These are phyloP conservation scores for Palythoa grandis DNA, from an alignment of 92 coral and sea anemone genomes.

Conservation along the genomic window DNA sequence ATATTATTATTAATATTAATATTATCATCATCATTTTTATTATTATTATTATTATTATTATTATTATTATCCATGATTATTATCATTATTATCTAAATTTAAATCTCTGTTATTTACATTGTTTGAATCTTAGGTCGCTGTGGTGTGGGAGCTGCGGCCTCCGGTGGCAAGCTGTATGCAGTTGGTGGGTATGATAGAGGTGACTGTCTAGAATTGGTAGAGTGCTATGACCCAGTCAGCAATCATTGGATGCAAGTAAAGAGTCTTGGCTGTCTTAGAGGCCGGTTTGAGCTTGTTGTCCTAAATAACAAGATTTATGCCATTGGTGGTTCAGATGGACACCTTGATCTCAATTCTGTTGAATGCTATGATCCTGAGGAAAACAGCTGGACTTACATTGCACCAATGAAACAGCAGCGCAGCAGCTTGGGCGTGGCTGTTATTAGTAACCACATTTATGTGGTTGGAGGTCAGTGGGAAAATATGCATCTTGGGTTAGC, in stretches of 20 bases:
- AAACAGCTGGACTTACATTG: constrained; percentile 72
- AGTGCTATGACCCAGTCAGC: constrained; percentile 75
- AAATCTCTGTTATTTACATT: neutral
- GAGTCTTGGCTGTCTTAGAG: constrained; percentile 77
- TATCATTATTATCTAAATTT: neutral
- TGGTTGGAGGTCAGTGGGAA: constrained; percentile 90
- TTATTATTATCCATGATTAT: neutral
- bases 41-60: neutral
- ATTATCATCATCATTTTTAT: too few species aligned
- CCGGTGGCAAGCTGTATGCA: constrained; percentile 86
- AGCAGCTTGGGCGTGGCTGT: constrained; percentile 91
- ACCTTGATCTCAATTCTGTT: constrained; percentile 78
- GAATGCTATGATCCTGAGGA: constrained; percentile 82
- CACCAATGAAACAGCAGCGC: constrained; percentile 85
- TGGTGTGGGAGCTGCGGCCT: constrained; percentile 95
- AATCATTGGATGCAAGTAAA: constrained; percentile 93
- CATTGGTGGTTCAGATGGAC: constrained; percentile 95
- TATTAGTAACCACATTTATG: constrained; percentile 68
- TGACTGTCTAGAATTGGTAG: constrained; percentile 87
- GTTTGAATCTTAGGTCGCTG: constrained; percentile 79
- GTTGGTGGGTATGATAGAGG: constrained; percentile 99
- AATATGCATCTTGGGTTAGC: constrained; percentile 80
- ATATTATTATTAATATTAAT: too few species aligned
- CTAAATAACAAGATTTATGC: constrained; percentile 84
- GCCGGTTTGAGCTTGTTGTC: constrained; percentile 79